Percentiles rank a stretch among this genome's conserved stretches.
These are phyloP conservation scores for Rhagoletis zephyria DNA, from an alignment of 1,140 invertebrate species.

Conservation along the genomic window DNA sequence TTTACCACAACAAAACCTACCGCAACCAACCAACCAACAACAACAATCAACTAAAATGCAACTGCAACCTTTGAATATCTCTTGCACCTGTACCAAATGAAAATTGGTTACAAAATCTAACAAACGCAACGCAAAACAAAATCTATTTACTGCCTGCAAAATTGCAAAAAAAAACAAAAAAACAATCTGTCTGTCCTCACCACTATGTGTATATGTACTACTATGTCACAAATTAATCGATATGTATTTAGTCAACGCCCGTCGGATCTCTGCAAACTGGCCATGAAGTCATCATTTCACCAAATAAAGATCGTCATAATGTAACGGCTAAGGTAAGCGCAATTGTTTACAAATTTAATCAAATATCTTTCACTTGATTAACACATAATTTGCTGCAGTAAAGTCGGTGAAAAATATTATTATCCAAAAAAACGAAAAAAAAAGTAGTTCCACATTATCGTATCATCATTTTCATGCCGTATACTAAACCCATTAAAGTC, in stretches of 20 bases:
- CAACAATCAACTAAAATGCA: constrained; percentile 54
- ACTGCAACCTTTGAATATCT: constrained; percentile 41
- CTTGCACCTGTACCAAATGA: not conserved
- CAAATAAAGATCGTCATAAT: constrained; percentile 88
- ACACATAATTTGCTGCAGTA: constrained; percentile 23
- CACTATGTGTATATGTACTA: not conserved
- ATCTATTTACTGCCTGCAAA: constrained; percentile 36
- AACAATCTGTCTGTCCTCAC: not conserved
- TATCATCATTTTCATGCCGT: not conserved
- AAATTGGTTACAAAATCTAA: constrained; percentile 39
- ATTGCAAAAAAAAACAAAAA: not conserved
- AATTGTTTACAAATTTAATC: constrained; percentile 52
- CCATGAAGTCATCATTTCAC: constrained; percentile 90
- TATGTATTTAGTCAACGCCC: constrained; percentile 83
- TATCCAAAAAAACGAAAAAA: not conserved
- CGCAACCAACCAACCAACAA: not conserved
- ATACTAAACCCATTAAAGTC: constrained; percentile 24
- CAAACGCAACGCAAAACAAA: constrained; percentile 28
- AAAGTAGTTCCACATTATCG: not conserved
- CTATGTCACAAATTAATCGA: constrained; percentile 2
- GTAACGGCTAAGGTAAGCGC: constrained; percentile 84
- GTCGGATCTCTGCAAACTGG: constrained; percentile 91
- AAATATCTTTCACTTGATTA: constrained; percentile 4
- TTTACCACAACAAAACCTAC: constrained; percentile 60
- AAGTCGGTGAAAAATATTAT: not conserved